Evolutionary conservation across 2,888 invertebrate species (phyloP).

Genomic region (Kuschelorhynchus macadamiae): DNA sequence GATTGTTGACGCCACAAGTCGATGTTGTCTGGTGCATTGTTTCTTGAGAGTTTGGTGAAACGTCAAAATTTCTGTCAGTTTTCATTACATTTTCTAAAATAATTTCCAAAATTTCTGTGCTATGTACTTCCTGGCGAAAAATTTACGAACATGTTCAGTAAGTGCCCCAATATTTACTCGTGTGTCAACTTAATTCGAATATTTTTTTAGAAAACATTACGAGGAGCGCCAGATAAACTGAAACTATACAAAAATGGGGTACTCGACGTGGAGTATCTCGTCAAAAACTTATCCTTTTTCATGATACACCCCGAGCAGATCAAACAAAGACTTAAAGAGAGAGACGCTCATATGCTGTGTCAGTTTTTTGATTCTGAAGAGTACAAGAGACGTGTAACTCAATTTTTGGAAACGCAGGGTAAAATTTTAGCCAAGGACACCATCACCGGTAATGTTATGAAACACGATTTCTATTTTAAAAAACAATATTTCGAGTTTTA

Average conservation of each 20-base stretch:
- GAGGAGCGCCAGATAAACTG: background rate
- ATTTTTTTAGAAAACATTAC: constrained; percentile 5
- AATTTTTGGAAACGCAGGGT: constrained; percentile 46
- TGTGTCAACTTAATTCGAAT: background rate
- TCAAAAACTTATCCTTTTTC: constrained; percentile 31
- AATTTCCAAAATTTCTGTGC: constrained; percentile 45
- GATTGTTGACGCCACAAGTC: constrained; percentile 42
- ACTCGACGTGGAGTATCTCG: constrained; percentile 34
- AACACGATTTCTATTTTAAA: too few relatives aligned
- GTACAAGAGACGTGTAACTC: constrained; percentile 41
- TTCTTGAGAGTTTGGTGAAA: constrained; percentile 10
- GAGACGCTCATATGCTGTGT: constrained; percentile 50
- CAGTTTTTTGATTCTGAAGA: constrained; percentile 51
- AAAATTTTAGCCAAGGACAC: constrained; percentile 41
- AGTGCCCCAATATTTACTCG: constrained; percentile 19
- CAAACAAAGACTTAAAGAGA: constrained; percentile 49
- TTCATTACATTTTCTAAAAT: constrained; percentile 6
- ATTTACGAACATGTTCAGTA: constrained; percentile 41
- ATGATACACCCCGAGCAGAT: constrained; percentile 53
- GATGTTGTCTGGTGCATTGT: constrained; percentile 14
- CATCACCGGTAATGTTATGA: constrained; percentile 35
- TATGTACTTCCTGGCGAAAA: constrained; percentile 48
- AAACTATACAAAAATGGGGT: constrained; percentile 21
- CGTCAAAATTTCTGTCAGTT: constrained; percentile 26
- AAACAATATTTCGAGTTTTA: too few relatives aligned